Conservation (phyloP, 2,888 invertebrate genomes). For the Zootermopsis nevadensis region DNA sequence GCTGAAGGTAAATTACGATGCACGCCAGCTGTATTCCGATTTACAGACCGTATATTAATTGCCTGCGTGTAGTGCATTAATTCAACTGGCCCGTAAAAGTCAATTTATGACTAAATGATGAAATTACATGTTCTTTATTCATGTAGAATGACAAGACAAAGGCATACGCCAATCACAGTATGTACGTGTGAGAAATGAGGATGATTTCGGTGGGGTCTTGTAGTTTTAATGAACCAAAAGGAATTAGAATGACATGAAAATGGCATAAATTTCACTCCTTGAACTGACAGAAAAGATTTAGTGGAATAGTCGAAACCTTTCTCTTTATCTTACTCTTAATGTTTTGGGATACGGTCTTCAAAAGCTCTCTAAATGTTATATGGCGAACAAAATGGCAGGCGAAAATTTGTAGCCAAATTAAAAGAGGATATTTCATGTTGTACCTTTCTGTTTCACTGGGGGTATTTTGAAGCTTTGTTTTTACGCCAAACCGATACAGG, state of each 20-base stretch:
- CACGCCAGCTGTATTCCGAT: too few relatives aligned
- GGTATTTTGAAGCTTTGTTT: not conserved
- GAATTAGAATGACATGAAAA: not conserved
- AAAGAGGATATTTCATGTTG: not conserved
- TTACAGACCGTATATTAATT: too few relatives aligned
- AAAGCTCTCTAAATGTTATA: not conserved
- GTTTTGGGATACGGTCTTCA: not conserved
- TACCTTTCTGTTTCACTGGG: not conserved
- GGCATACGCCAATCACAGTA: not conserved
- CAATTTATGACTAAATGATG: too few relatives aligned
- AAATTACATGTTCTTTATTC: too few relatives aligned
- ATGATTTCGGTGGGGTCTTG: not conserved
- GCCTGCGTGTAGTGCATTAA: too few relatives aligned
- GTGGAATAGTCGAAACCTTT: not conserved
- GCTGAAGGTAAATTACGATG: too few relatives aligned
- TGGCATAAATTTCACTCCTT: not conserved
- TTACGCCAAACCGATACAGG: not conserved
- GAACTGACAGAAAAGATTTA: constrained; percentile 14
- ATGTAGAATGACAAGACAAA: constrained; percentile 1
- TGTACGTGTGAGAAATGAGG: not conserved
- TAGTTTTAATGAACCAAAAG: not conserved
- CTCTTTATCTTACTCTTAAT: not conserved
- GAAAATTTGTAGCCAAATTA: constrained; percentile 13
- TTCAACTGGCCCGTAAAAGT: too few relatives aligned
- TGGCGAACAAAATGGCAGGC: not conserved